Conservation (phyloP, 1,140 invertebrate species). For the Bombus pyrosoma region DNA sequence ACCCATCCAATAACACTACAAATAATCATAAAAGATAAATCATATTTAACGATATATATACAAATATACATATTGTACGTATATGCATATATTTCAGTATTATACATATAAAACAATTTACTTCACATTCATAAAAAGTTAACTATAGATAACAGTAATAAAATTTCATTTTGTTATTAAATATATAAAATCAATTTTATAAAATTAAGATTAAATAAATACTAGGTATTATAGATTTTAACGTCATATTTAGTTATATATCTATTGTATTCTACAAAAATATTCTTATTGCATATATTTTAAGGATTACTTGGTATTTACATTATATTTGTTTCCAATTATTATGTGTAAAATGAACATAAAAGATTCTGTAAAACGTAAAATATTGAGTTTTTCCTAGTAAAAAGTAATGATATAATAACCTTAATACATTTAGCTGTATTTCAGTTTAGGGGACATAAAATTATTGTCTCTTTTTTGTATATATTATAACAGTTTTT, state of each 20-base stretch:
- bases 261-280: neutral
- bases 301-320: neutral
- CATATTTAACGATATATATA: neutral
- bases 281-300: conserved; percentile 1
- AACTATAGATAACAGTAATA: neutral
- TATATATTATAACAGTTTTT: too few relatives aligned
- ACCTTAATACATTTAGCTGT: neutral
- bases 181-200: neutral
- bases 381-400: neutral
- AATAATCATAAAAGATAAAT: neutral
- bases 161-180: neutral
- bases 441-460: too few relatives aligned
- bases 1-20: neutral
- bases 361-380: neutral
- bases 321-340: neutral
- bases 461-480: too few relatives aligned
- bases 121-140: neutral
- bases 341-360: conserved; percentile 2
- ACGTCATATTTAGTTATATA: neutral
- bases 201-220: neutral
- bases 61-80: neutral
- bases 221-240: neutral
- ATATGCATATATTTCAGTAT: neutral
- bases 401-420: neutral
- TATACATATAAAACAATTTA: neutral